These are phyloP conservation scores for Sisyra nigra DNA, from an alignment of 2,888 invertebrate species.

Conservation along the genomic window DNA sequence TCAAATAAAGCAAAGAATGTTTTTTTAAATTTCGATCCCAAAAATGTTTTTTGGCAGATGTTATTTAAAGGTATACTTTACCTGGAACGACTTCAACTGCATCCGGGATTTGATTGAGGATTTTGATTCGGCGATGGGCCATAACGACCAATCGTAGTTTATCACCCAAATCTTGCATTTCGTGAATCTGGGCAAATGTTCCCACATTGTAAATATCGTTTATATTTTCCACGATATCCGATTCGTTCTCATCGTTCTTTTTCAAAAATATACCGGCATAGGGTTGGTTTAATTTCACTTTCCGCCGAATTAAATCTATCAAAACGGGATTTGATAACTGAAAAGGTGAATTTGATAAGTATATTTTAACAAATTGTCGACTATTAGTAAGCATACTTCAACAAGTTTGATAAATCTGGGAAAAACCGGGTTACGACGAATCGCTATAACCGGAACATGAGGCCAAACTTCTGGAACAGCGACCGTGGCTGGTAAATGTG, in stretches of 20 bases:
- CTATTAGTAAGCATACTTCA: conserved; percentile 41
- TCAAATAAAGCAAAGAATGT: conserved; percentile 5
- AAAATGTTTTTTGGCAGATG: conserved; percentile 4
- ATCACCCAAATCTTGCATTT: conserved; percentile 89
- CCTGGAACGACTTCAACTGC: conserved; percentile 23
- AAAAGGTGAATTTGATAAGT: conserved; percentile 18
- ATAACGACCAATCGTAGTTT: conserved; percentile 81
- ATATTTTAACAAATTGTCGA: neutral
- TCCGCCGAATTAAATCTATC: conserved; percentile 78
- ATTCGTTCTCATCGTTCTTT: conserved; percentile 74
- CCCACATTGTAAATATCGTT: conserved; percentile 82
- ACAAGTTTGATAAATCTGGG: conserved; percentile 96
- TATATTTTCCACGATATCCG: conserved; percentile 67
- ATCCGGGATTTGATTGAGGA: conserved; percentile 64
- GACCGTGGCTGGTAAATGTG: conserved; percentile 68
- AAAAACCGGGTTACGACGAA: conserved; percentile 89
- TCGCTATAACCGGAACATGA: conserved; percentile 86
- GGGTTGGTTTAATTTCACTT: conserved; percentile 90
- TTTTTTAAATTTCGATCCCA: neutral
- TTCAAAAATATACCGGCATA: conserved; percentile 96
- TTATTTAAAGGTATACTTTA: conserved; percentile 3
- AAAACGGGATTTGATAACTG: conserved; percentile 74
- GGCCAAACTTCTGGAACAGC: conserved; percentile 96
- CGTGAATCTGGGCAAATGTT: conserved; percentile 95
- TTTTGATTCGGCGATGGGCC: conserved; percentile 79